A percentile compares a stretch with the other conserved stretches of the same genome.
phyloP scores from a whole-genome alignment of 2,797 vertebrate genomes.

The Microctenopoma steveboyesi region DNA sequence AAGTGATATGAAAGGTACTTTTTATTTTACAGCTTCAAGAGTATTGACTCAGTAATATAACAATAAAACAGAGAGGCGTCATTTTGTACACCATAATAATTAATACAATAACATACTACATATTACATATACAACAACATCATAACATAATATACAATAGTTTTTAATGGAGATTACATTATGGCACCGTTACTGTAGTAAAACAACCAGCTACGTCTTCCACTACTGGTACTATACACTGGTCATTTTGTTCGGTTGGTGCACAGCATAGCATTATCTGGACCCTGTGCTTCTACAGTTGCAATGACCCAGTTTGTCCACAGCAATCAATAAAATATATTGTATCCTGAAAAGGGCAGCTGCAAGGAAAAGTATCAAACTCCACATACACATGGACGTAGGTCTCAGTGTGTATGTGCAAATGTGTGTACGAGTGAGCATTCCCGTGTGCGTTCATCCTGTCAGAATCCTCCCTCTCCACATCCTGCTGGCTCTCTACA shows the following conservation, averaged over 20 bases:
- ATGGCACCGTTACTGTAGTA: not conserved
- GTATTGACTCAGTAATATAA: not conserved
- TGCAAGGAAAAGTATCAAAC: constrained; percentile 7
- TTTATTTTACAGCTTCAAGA: not conserved
- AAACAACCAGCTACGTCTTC: not conserved
- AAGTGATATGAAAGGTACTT: too few species aligned
- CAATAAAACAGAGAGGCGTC: not conserved
- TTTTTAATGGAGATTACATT: too few species aligned
- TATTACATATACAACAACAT: too few species aligned
- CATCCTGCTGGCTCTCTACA: constrained; percentile 58
- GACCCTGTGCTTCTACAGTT: not conserved
- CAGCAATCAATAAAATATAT: constrained; percentile 22
- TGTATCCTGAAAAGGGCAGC: not conserved
- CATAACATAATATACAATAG: too few species aligned
- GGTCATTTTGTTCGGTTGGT: not conserved
- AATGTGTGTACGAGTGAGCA: not conserved
- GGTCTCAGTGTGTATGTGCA: constrained; percentile 1
- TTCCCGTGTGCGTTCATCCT: constrained; percentile 31
- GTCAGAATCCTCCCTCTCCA: constrained; percentile 48
- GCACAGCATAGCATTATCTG: constrained; percentile 1
- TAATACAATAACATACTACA: too few species aligned
- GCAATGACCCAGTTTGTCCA: constrained; percentile 8
- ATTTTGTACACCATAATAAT: not conserved
- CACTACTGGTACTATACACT: not conserved
- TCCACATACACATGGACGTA: constrained; percentile 1